Conservation (phyloP, 2,113 vertebrate genomes). For the Capreolus pygargus region DNA sequence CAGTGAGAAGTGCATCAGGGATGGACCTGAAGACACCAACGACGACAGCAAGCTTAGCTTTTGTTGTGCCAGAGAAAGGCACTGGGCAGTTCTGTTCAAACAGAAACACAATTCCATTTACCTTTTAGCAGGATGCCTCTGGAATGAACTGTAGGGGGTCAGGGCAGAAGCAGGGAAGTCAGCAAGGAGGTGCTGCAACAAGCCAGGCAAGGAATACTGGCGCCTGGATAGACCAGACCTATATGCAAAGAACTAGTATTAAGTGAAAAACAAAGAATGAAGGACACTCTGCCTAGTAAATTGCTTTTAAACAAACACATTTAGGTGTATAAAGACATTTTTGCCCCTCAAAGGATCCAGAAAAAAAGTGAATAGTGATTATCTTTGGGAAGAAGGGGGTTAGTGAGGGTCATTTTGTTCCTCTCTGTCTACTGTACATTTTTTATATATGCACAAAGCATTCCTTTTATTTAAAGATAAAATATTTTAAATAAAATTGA, state of each 20-base stretch:
- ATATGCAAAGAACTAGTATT: not conserved
- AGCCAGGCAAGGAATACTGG: not conserved
- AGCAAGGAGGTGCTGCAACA: not conserved
- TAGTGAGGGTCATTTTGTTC: not conserved
- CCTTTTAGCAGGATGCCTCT: not conserved
- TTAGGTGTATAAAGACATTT: not conserved
- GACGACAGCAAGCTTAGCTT: not conserved
- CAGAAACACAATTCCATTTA: not conserved
- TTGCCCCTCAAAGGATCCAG: not conserved
- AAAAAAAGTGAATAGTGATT: not conserved
- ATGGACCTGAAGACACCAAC: not conserved
- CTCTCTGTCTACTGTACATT: not conserved
- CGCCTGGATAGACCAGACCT: not conserved
- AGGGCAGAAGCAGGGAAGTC: not conserved
- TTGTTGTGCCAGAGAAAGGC: not conserved
- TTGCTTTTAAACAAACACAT: not conserved
- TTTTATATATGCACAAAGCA: not conserved
- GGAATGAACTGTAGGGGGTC: not conserved
- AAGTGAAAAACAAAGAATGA: not conserved
- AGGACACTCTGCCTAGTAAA: not conserved
- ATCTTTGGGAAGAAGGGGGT: not conserved
- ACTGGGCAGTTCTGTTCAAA: not conserved
- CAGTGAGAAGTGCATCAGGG: rapidly evolving
- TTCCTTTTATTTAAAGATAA: not conserved
- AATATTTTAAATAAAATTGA: not conserved